Percentiles rank a stretch among this genome's conserved stretches.
Evolutionary conservation across 2,888 invertebrate species (phyloP).

Genomic region (Myopa testacea): DNA sequence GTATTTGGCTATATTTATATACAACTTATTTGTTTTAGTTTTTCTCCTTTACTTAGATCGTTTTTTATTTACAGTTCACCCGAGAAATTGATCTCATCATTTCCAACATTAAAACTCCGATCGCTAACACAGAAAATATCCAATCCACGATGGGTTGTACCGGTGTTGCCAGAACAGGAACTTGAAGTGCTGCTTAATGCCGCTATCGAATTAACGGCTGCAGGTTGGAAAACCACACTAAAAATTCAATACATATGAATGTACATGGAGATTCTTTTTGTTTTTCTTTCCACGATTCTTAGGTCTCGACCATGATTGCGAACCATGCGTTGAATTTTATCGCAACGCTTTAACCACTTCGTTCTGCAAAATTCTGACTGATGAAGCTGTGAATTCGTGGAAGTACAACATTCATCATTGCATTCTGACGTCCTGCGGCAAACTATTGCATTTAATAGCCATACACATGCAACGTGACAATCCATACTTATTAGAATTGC

Average conservation of each 20-base stretch:
- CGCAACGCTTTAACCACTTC: conserved; percentile 93
- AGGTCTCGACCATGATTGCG: conserved; percentile 89
- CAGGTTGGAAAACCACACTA: conserved; percentile 72
- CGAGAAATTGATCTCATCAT: conserved; percentile 69
- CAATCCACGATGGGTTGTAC: conserved; percentile 96
- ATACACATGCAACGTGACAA: conserved; percentile 90
- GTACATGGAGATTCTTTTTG: no score
- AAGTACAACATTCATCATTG: conserved; percentile 96
- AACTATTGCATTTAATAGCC: conserved; percentile 92
- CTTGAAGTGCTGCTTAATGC: conserved; percentile 90
- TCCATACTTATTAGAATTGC: conserved; percentile 89
- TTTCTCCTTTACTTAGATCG: conserved; percentile 30
- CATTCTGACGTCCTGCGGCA: conserved; percentile 92
- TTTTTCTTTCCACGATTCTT: conserved; percentile 32
- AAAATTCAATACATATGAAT: background rate
- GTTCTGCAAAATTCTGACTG: conserved; percentile 95
- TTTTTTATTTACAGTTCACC: conserved; percentile 58
- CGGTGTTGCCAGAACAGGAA: conserved; percentile 96
- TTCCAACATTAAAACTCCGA: conserved; percentile 88
- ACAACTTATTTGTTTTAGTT: background rate
- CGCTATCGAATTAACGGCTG: conserved; percentile 86
- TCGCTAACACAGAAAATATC: conserved; percentile 96
- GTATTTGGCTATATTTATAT: no score
- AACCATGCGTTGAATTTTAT: conserved; percentile 94
- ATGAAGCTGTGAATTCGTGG: conserved; percentile 98